Evolutionary conservation across 2,888 invertebrate species (phyloP).

Genomic region (Dugesia japonica): DNA sequence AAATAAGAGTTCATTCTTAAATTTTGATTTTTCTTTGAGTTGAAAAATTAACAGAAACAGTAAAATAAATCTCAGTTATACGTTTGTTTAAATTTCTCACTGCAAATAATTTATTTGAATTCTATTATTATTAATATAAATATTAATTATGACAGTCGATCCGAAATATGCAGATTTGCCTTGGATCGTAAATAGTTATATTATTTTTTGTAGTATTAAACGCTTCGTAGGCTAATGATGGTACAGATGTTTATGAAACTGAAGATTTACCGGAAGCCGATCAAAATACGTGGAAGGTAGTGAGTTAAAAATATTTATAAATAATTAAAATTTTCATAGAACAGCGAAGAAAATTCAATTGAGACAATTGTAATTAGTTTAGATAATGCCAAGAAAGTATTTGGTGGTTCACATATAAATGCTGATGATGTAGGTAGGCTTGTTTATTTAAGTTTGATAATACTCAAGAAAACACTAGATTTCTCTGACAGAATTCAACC

Average conservation of each 20-base stretch:
- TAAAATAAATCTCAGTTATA: background rate
- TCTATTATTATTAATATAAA: background rate
- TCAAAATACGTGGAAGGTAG: background rate
- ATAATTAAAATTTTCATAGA: background rate
- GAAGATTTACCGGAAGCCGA: slow-evolving; percentile 5
- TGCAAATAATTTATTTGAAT: background rate
- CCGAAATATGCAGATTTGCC: background rate
- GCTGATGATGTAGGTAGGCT: background rate
- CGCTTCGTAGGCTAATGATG: background rate
- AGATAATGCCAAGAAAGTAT: background rate
- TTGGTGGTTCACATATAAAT: background rate
- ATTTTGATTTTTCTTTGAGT: background rate
- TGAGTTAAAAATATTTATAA: background rate
- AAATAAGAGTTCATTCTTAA: too few species aligned
- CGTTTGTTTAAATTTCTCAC: background rate
- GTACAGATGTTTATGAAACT: background rate
- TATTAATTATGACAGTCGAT: background rate
- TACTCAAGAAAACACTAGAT: background rate
- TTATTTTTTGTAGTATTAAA: background rate
- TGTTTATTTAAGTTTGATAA: background rate
- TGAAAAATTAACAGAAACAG: background rate
- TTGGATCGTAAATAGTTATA: background rate
- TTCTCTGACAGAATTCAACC: background rate
- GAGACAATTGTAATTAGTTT: background rate
- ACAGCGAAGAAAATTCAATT: background rate